phyloP scores from a whole-genome alignment of 2,888 invertebrate species.

The Euzophera pinguis region DNA sequence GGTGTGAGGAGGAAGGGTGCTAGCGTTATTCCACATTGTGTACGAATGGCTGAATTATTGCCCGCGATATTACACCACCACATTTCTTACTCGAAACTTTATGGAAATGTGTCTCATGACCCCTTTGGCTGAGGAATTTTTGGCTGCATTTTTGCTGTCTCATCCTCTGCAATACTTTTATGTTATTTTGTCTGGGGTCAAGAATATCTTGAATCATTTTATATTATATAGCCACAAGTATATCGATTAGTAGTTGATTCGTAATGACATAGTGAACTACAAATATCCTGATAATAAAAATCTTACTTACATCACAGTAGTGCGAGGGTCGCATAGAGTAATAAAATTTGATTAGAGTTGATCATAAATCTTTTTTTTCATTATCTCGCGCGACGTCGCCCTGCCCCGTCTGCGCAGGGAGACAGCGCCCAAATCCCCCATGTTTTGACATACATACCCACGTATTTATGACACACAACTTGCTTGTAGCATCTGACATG shows the following conservation, averaged over 20 bases:
- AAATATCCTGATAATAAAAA: constrained; percentile 21
- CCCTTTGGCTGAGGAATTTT: constrained; percentile 66
- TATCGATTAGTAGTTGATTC: background rate
- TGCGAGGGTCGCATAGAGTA: constrained; percentile 54
- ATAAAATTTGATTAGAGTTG: constrained; percentile 77
- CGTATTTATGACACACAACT: constrained; percentile 70
- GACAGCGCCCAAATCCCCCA: constrained; percentile 66
- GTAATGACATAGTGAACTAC: too few species aligned
- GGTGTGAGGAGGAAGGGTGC: constrained; percentile 36
- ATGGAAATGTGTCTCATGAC: constrained; percentile 64
- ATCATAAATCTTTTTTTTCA: constrained; percentile 78
- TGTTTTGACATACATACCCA: constrained; percentile 75
- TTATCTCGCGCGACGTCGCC: constrained; percentile 60
- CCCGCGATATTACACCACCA: constrained; percentile 62
- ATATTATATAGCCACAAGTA: background rate
- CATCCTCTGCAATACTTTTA: constrained; percentile 16
- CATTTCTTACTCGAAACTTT: constrained; percentile 62
- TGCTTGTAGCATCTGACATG: constrained; percentile 58
- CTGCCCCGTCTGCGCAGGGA: constrained; percentile 43
- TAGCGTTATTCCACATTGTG: constrained; percentile 55
- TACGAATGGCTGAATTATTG: constrained; percentile 63
- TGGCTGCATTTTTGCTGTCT: constrained; percentile 46
- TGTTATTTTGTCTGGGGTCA: background rate
- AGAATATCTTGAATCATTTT: background rate
- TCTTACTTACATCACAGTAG: constrained; percentile 43